Evolutionary conservation across 2,113 vertebrate species (phyloP).

Genomic region (Odobenus rosmarus): DNA sequence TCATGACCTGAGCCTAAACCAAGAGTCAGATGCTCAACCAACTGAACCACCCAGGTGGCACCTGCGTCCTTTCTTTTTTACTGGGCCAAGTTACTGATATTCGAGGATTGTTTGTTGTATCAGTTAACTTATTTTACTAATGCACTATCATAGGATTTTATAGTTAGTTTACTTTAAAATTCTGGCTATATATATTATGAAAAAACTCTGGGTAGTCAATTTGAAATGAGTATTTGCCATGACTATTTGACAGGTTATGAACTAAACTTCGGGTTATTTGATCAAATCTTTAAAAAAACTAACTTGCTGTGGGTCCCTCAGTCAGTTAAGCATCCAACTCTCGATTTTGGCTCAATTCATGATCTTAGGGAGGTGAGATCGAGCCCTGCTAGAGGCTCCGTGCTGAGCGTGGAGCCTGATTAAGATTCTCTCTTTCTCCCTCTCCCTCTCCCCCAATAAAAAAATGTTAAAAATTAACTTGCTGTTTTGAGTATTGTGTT

Average conservation of each 20-base stretch:
- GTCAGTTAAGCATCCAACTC: background rate
- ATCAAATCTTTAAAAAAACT: constrained; percentile 32
- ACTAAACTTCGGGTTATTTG: background rate
- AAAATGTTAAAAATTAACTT: constrained; percentile 6
- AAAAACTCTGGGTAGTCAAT: background rate
- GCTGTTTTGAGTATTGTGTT: background rate
- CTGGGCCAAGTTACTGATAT: background rate
- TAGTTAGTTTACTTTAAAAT: background rate
- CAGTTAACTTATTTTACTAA: background rate
- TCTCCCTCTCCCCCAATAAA: background rate
- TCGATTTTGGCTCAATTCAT: background rate
- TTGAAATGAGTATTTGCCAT: constrained; percentile 2
- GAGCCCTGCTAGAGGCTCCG: background rate
- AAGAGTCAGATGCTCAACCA: background rate
- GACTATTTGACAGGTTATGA: constrained; percentile 8
- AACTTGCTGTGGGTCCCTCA: background rate
- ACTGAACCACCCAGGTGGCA: background rate
- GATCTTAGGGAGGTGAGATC: background rate
- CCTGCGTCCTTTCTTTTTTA: background rate
- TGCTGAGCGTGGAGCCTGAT: background rate
- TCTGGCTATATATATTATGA: background rate
- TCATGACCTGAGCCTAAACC: background rate
- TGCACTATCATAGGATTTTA: background rate
- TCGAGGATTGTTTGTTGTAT: background rate
- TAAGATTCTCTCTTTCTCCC: background rate